Evolutionary conservation across 2,113 vertebrate species (phyloP).

Genomic region (Tympanuchus pallidicinctus): DNA sequence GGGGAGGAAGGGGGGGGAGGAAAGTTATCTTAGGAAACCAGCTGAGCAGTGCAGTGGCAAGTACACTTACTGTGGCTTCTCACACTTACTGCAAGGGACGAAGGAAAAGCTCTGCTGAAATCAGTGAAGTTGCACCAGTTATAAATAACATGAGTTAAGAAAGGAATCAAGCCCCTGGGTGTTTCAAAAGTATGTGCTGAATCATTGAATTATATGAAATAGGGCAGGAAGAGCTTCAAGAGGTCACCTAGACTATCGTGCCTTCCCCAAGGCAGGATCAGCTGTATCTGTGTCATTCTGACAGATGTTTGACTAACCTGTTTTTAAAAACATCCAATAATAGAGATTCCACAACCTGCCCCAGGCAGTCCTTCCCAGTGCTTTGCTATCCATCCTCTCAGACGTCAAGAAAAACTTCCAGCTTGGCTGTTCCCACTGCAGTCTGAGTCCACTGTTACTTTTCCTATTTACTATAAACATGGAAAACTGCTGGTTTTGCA

Average conservation of each 20-base stretch:
- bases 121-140: conserved; percentile 49
- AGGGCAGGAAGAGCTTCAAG: conserved; percentile 44
- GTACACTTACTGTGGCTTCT: neutral
- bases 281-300: conserved; percentile 40
- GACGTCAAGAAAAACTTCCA: neutral
- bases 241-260: conserved; percentile 54
- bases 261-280: conserved; percentile 60
- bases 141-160: conserved; percentile 62
- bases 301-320: conserved; percentile 46
- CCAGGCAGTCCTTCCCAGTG: neutral
- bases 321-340: conserved; percentile 43
- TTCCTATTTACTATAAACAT: neutral
- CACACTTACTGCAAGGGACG: neutral
- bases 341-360: neutral
- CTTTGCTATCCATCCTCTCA: neutral
- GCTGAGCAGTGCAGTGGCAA: neutral
- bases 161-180: conserved; percentile 49
- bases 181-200: conserved; percentile 58
- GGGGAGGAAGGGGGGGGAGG: neutral
- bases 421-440: neutral
- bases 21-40: conserved; percentile 6
- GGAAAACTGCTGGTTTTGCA: neutral
- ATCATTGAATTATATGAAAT: conserved; percentile 54
- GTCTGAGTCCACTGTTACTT: neutral
- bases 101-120: conserved; percentile 19